Evolutionary conservation across 2,888 invertebrate genomes (phyloP), one percentile per base, ranked within the genome.

Genomic region (Thecocarcelia acutangulata): DNA sequence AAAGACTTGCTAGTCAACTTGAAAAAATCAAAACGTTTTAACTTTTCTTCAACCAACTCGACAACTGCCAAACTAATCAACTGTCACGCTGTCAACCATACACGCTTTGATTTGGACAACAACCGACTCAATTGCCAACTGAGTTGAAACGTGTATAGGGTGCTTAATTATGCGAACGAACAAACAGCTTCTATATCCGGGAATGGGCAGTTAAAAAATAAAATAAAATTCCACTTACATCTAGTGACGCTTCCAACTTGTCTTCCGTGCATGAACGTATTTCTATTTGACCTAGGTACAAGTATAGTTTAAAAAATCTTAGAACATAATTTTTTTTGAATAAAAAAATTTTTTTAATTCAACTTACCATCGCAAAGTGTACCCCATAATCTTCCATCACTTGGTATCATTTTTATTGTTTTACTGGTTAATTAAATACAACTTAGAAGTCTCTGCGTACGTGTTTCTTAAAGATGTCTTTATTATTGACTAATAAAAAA

Each of bases 231-330:
- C n/a, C 69, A 91, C 92, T 92, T 86, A 93, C 93, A 87, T 92
- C 87, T 69, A 94, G 88, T 48, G 93, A 93, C 73, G 92, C 93
- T 28, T 93, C 91, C 77, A 94, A 88, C 3, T 93, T 93, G 37
- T 92, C 91, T 61, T 92, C 88, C 21, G 94, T 92, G 82, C 94
- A 85, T 40, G 92, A 92, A 84, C 92, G 92, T 85, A 94, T 92
- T 85, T 92, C 93, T 86, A 93, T 93, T 85, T 92, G 91, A 48
- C 92, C 94, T 93, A n/a, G n/a, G n/a, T n/a, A n/a, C n/a, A n/a
- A n/a, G n/a, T n/a, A 40, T 21, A 83, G 80, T 63, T 58, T 21
- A 24, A 70, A 48, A 15, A 2, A 59, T 40, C 19, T 15, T 5
- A 85, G 66, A 50, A 17, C 83, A 77, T 86, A 86, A 44, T 86